These are phyloP conservation scores for Perodicticus potto DNA, from an alignment of 2,797 vertebrate species.

Conservation along the genomic window DNA sequence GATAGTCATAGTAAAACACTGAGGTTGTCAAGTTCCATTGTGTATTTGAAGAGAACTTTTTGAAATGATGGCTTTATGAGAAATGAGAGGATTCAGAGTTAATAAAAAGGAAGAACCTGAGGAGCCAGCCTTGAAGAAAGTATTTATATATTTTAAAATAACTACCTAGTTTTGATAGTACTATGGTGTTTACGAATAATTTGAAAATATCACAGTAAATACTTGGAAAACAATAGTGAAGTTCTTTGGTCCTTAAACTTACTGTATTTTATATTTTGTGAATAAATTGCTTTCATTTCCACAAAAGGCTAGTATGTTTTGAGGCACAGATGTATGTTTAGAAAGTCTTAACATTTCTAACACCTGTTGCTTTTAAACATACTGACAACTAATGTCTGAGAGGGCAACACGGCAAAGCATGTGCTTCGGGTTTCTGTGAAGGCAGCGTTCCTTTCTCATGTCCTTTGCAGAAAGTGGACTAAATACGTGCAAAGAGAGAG, in stretches of 20 bases:
- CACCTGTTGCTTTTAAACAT: conserved; percentile 70
- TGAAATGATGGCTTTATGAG: background rate
- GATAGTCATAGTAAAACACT: background rate
- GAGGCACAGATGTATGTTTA: background rate
- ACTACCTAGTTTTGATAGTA: background rate
- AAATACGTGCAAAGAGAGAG: conserved; percentile 31
- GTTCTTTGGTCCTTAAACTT: conserved; percentile 1
- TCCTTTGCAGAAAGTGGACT: conserved; percentile 56
- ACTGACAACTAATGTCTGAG: conserved; percentile 4
- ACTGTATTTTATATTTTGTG: background rate
- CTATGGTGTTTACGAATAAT: background rate
- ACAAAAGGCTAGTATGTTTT: conserved; percentile 17
- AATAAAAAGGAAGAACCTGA: background rate
- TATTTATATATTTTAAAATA: conserved; percentile 3
- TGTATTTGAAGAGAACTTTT: conserved; percentile 3
- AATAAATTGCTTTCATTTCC: conserved; percentile 40
- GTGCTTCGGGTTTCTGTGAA: conserved; percentile 12
- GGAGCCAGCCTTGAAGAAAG: background rate
- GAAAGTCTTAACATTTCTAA: background rate
- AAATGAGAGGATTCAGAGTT: conserved; percentile 8
- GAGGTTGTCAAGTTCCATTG: background rate
- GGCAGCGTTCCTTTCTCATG: conserved; percentile 26
- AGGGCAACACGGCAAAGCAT: background rate
- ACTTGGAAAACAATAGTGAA: background rate
- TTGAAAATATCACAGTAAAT: conserved; percentile 4